Conservation (phyloP, 2,888 invertebrate genomes). For the Trachelus tabidus region DNA sequence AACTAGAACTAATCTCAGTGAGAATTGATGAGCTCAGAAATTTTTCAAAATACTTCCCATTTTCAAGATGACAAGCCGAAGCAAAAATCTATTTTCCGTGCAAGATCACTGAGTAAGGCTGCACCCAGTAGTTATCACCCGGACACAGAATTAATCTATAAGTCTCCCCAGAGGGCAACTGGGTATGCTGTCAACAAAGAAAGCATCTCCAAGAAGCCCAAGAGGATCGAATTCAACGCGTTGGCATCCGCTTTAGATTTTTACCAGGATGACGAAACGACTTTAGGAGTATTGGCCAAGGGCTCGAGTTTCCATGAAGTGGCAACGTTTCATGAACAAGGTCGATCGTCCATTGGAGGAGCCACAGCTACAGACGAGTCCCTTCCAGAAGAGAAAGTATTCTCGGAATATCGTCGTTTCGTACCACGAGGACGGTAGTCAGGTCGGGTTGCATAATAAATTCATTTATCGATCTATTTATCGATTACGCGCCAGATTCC, state of each 20-base stretch:
- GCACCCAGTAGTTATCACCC: not conserved
- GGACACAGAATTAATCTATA: not conserved
- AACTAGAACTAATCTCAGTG: too few relatives aligned
- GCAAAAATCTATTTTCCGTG: too few relatives aligned
- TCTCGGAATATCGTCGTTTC: not conserved
- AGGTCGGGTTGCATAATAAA: constrained; percentile 1
- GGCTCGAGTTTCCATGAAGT: not conserved
- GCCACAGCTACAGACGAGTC: not conserved
- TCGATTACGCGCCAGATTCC: constrained; percentile 24
- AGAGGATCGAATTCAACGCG: not conserved
- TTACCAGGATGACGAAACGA: not conserved
- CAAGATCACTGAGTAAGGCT: too few relatives aligned
- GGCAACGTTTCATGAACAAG: constrained; percentile 1
- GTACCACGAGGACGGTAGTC: not conserved
- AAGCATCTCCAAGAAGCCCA: not conserved
- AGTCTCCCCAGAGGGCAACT: not conserved
- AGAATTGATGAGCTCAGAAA: not conserved
- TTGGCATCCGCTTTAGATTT: not conserved
- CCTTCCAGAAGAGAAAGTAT: not conserved
- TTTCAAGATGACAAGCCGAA: not conserved
- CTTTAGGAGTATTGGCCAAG: not conserved
- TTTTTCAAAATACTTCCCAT: not conserved
- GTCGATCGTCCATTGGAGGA: not conserved
- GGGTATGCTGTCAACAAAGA: not conserved
- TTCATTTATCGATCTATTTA: constrained; percentile 21